These are phyloP conservation scores for Amblyraja radiata DNA, from an alignment of 2,797 vertebrate species.

Conservation along the genomic window DNA sequence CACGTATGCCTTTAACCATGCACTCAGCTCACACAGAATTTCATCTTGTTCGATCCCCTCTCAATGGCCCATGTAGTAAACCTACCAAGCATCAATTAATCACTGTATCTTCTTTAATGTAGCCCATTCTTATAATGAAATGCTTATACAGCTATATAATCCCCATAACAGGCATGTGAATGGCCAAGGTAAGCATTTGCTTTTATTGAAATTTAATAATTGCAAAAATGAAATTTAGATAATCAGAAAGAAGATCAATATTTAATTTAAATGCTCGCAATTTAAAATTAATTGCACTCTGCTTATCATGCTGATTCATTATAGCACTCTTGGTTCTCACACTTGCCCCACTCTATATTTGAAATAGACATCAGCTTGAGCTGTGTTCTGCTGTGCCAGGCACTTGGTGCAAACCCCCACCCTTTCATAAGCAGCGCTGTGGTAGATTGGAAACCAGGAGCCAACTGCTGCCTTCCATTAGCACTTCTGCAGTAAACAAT, in stretches of 20 bases:
- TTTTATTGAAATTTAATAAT: neutral
- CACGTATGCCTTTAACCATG: neutral
- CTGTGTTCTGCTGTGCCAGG: too few species aligned
- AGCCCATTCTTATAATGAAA: neutral
- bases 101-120: neutral
- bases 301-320: too few species aligned
- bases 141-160: neutral
- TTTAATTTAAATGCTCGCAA: neutral
- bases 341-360: too few species aligned
- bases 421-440: too few species aligned
- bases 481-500: too few species aligned
- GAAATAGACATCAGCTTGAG: too few species aligned
- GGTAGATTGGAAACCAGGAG: too few species aligned
- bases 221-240: neutral
- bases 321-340: too few species aligned
- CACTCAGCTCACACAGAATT: conserved; percentile 17
- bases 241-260: neutral
- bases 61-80: neutral
- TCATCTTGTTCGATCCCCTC: neutral
- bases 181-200: neutral
- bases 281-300: too few species aligned
- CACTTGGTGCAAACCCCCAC: too few species aligned
- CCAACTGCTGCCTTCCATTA: too few species aligned
- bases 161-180: neutral
- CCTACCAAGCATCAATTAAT: neutral